These are phyloP conservation scores for Clitarchus hookeri DNA, from an alignment of 2,888 invertebrate genomes.

Conservation along the genomic window DNA sequence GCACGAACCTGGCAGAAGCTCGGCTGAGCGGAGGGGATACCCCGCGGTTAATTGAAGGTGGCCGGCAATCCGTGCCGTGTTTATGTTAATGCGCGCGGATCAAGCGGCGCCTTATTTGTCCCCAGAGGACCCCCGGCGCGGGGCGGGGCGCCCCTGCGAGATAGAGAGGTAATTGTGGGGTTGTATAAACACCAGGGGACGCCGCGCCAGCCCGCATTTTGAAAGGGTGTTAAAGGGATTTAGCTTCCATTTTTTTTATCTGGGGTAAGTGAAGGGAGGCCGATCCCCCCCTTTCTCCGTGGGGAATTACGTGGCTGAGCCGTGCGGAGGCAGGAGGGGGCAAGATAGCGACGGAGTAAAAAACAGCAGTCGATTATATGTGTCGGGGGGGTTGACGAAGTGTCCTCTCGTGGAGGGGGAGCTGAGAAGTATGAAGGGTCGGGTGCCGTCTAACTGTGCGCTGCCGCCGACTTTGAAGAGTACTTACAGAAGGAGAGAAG, in stretches of 20 bases:
- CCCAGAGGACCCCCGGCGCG: not conserved
- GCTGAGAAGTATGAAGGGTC: not conserved
- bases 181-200: conserved; percentile 25
- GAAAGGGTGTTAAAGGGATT: conserved; percentile 27
- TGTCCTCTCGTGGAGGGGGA: not conserved
- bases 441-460: too few relatives aligned
- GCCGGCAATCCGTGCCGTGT: not conserved
- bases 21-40: too few relatives aligned
- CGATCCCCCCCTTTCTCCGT: too few relatives aligned
- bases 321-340: not conserved
- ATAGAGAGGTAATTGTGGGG: conserved; percentile 23
- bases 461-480: too few relatives aligned
- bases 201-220: not conserved
- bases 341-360: not conserved
- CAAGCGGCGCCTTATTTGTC: conserved; percentile 22
- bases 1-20: too few relatives aligned
- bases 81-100: not conserved
- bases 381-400: not conserved
- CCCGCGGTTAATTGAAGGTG: too few relatives aligned
- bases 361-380: conserved; percentile 14
- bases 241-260: conserved; percentile 20
- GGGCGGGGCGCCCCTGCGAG: not conserved
- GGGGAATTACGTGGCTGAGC: not conserved
- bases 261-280: not conserved
- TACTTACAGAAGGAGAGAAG: too few relatives aligned